phyloP scores from a whole-genome alignment of 1,140 invertebrate genomes.

The Zaprionus inermis region DNA sequence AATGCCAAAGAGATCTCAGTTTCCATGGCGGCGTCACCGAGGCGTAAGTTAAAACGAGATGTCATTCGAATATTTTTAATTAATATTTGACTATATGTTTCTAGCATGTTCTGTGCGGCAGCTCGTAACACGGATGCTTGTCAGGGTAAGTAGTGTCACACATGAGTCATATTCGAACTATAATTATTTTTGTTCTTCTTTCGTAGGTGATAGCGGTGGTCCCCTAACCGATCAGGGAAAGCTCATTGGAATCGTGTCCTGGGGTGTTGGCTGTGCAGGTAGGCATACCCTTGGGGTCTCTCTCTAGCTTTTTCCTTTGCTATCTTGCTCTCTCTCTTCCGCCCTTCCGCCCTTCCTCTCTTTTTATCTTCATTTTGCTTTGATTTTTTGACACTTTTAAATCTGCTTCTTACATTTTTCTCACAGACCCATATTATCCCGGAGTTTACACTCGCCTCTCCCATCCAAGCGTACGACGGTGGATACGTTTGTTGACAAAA shows the following conservation, averaged over 20 bases:
- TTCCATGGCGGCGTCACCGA: constrained; percentile 71
- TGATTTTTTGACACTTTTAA: not conserved
- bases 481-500: constrained; percentile 75
- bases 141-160: constrained; percentile 62
- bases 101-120: constrained; percentile 85
- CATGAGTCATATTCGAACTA: constrained; percentile 7
- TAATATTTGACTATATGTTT: constrained; percentile 26
- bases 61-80: constrained; percentile 15
- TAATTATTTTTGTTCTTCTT: constrained; percentile 4
- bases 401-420: not conserved
- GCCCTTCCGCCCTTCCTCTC: not conserved
- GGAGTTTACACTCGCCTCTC: constrained; percentile 87
- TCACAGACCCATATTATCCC: constrained; percentile 84
- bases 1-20: constrained; percentile 61
- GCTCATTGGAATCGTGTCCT: constrained; percentile 87
- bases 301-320: no score
- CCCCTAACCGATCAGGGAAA: constrained; percentile 82
- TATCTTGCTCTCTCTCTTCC: not conserved
- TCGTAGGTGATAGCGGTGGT: constrained; percentile 85
- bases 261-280: constrained; percentile 87
- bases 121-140: constrained; percentile 80
- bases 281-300: no score
- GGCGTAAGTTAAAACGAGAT: constrained; percentile 61
- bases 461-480: constrained; percentile 68
- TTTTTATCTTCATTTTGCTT: not conserved